Conservation (phyloP, 2,888 invertebrate species). For the Spilarctia lutea region DNA sequence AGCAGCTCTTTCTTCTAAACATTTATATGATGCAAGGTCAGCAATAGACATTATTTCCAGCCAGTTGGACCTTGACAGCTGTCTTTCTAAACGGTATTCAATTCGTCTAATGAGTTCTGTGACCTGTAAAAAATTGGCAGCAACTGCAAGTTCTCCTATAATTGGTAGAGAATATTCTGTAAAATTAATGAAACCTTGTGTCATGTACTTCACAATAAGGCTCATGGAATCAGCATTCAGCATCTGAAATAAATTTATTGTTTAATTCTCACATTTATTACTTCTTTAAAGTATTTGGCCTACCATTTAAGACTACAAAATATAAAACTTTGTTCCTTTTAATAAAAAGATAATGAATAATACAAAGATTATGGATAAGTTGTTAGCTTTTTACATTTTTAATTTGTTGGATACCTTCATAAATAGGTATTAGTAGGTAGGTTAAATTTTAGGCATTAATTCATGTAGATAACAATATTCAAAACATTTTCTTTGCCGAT, state of each 20-base stretch:
- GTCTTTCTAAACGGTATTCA: constrained; percentile 67
- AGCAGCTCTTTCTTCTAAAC: constrained; percentile 64
- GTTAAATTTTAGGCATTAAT: background rate
- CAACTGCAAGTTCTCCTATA: constrained; percentile 67
- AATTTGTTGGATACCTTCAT: background rate
- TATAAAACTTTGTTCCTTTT: background rate
- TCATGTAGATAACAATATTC: background rate
- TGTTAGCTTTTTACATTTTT: background rate
- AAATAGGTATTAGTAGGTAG: background rate
- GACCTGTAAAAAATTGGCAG: constrained; percentile 77
- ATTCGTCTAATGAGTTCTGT: constrained; percentile 76
- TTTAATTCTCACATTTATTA: background rate
- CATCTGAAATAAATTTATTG: constrained; percentile 61
- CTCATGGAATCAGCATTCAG: constrained; percentile 74
- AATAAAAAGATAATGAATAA: background rate
- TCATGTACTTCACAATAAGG: constrained; percentile 73
- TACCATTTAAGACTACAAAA: background rate
- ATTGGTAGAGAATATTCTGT: constrained; percentile 61
- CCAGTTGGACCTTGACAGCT: constrained; percentile 68
- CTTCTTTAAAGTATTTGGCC: background rate
- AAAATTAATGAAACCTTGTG: constrained; percentile 72
- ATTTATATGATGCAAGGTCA: constrained; percentile 63
- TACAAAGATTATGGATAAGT: background rate
- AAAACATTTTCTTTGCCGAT: background rate
- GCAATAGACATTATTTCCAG: constrained; percentile 71